A percentile compares a stretch with the other conserved stretches of the same genome.
phyloP scores from a whole-genome alignment of 2,888 invertebrate genomes.

The Ceriagrion tenellum region DNA sequence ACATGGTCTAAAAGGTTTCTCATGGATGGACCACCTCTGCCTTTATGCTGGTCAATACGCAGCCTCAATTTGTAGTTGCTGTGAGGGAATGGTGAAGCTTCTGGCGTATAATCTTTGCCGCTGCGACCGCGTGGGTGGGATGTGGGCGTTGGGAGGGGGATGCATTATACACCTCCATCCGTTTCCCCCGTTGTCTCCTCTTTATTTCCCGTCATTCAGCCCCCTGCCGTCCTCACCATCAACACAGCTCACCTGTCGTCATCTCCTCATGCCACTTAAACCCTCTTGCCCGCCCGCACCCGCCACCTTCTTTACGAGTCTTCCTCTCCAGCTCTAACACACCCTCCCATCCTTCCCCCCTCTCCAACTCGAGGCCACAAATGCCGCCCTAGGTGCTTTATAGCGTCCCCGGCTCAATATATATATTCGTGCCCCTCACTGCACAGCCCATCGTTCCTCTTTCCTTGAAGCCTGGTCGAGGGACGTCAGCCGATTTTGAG shows the following conservation, averaged over 20 bases:
- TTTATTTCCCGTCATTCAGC: neutral
- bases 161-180: no score
- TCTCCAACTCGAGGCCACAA: neutral
- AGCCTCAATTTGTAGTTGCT: no score
- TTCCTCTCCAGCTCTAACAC: neutral
- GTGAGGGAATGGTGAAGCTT: no score
- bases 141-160: neutral
- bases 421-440: neutral
- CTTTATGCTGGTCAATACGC: no score
- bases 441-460: neutral
- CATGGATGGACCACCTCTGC: no score
- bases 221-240: neutral
- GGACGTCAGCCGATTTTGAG: no score
- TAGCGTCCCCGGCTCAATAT: slow-evolving; percentile 55
- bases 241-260: slow-evolving; percentile 44
- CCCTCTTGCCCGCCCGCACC: neutral
- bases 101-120: neutral
- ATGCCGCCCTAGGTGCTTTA: slow-evolving; percentile 27
- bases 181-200: neutral
- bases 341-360: neutral
- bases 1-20: no score
- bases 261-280: slow-evolving; percentile 43
- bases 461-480: neutral
- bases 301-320: slow-evolving; percentile 36
- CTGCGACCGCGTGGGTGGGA: neutral